Conservation (phyloP, 2,888 invertebrate genomes). For the Eupithecia dodoneata region DNA sequence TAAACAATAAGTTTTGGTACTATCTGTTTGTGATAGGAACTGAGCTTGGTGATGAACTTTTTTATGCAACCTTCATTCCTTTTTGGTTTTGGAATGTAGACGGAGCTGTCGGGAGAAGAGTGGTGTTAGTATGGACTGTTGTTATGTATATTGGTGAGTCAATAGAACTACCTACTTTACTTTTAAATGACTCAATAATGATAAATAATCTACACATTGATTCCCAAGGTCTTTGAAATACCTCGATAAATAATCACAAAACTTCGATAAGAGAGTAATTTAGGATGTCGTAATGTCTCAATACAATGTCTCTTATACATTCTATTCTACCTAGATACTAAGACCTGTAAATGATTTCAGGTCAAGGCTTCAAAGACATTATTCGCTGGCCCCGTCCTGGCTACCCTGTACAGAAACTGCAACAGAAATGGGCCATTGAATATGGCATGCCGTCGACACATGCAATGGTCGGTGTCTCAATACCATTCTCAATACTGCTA, state of each 20-base stretch:
- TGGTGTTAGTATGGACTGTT: constrained; percentile 92
- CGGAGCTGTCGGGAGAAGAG: constrained; percentile 92
- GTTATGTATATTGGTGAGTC: constrained; percentile 92
- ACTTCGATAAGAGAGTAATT: not conserved
- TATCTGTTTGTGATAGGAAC: constrained; percentile 94
- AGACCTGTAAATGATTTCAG: constrained; percentile 68
- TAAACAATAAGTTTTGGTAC: constrained; percentile 92
- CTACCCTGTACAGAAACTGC: constrained; percentile 92
- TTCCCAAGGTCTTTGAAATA: not conserved
- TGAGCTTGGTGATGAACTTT: constrained; percentile 94
- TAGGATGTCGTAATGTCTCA: no score
- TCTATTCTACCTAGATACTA: no score
- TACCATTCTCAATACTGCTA: constrained; percentile 93
- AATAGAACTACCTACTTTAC: constrained; percentile 1
- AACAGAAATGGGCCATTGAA: constrained; percentile 94
- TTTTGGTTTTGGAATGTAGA: constrained; percentile 98
- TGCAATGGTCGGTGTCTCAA: constrained; percentile 94
- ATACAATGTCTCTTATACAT: no score
- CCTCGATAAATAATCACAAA: not conserved
- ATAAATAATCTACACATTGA: not conserved
- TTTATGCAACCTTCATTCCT: constrained; percentile 95
- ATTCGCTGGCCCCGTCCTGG: constrained; percentile 94
- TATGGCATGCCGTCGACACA: constrained; percentile 98
- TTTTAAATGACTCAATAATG: not conserved
- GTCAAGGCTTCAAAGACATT: constrained; percentile 95